A percentile compares a stretch with the other conserved stretches of the same genome.
Evolutionary conservation across 2,797 vertebrate genomes (phyloP).

Genomic region (Thalassophryne amazonica): DNA sequence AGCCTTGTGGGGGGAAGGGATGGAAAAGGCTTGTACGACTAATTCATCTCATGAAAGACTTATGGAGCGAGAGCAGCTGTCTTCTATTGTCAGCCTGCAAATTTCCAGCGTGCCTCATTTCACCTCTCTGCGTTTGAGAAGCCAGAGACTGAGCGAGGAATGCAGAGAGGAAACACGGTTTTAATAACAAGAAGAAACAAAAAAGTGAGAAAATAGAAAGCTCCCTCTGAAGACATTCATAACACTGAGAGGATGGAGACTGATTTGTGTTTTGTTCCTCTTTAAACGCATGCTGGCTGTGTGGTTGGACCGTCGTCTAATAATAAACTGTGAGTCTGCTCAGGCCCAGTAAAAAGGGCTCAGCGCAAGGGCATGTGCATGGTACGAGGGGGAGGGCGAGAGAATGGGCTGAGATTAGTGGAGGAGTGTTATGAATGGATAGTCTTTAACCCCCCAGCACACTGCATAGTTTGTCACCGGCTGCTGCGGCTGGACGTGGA

Average conservation of each 20-base stretch:
- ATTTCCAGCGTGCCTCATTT: slow-evolving; percentile 82
- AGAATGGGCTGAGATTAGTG: slow-evolving; percentile 65
- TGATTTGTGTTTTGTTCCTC: slow-evolving; percentile 33
- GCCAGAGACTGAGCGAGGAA: slow-evolving; percentile 50
- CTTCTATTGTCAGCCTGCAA: slow-evolving; percentile 81
- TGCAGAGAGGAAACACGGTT: slow-evolving; percentile 52
- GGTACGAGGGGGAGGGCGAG: slow-evolving; percentile 50
- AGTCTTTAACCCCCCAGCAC: slow-evolving; percentile 75
- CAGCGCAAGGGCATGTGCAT: slow-evolving; percentile 64
- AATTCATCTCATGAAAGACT: slow-evolving; percentile 84
- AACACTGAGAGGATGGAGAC: slow-evolving; percentile 24
- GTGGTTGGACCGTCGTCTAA: slow-evolving; percentile 62
- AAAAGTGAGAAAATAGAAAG: slow-evolving; percentile 24
- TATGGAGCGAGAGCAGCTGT: slow-evolving; percentile 80
- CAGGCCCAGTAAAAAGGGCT: slow-evolving; percentile 50
- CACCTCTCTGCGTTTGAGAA: slow-evolving; percentile 73
- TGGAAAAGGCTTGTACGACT: slow-evolving; percentile 71
- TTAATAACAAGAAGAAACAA: slow-evolving; percentile 14
- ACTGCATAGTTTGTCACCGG: slow-evolving; percentile 77
- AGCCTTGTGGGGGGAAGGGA: slow-evolving; percentile 61
- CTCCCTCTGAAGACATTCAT: slow-evolving; percentile 48
- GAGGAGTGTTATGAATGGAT: slow-evolving; percentile 77
- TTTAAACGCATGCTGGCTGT: slow-evolving; percentile 49
- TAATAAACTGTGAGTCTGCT: slow-evolving; percentile 70
- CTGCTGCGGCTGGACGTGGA: slow-evolving; percentile 72